Evolutionary conservation across 2,113 vertebrate species (phyloP).

Genomic region (Syngnathus scovelli): DNA sequence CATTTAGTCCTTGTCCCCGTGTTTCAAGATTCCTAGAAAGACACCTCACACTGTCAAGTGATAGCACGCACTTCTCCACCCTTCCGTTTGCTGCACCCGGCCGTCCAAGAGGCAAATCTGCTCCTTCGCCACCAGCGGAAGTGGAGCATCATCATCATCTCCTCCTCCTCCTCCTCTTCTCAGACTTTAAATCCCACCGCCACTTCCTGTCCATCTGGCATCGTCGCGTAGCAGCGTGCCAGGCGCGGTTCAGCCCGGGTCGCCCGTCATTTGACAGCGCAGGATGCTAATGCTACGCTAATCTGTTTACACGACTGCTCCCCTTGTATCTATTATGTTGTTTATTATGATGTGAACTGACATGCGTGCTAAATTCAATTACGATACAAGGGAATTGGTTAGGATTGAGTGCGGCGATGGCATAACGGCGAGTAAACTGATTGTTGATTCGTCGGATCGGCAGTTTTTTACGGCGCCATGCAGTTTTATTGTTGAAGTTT

Average conservation of each 20-base stretch:
- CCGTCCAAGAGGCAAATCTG: slow-evolving; percentile 34
- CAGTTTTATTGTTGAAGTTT: background rate
- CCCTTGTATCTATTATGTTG: slow-evolving; percentile 9
- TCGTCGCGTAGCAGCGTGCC: slow-evolving; percentile 46
- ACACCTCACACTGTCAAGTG: slow-evolving; percentile 57
- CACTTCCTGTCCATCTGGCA: slow-evolving; percentile 55
- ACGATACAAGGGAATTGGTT: background rate
- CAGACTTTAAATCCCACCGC: background rate
- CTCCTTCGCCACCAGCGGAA: slow-evolving; percentile 45
- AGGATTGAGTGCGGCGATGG: background rate
- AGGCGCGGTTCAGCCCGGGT: slow-evolving; percentile 52
- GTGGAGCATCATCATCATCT: slow-evolving; percentile 37
- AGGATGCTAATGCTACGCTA: slow-evolving; percentile 40
- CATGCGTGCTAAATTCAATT: slow-evolving; percentile 3
- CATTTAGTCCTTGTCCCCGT: slow-evolving; percentile 26
- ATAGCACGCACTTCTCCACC: slow-evolving; percentile 40
- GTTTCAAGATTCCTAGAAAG: slow-evolving; percentile 46
- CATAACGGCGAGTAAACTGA: background rate
- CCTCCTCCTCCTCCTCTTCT: slow-evolving; percentile 1
- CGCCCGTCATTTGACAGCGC: slow-evolving; percentile 25
- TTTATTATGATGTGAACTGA: background rate
- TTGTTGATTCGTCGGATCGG: background rate
- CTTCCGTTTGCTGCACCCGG: slow-evolving; percentile 43
- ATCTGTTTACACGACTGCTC: slow-evolving; percentile 47
- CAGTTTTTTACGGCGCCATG: background rate